Conservation (phyloP, 2,113 vertebrate genomes). For the Chionodraco myersi region DNA sequence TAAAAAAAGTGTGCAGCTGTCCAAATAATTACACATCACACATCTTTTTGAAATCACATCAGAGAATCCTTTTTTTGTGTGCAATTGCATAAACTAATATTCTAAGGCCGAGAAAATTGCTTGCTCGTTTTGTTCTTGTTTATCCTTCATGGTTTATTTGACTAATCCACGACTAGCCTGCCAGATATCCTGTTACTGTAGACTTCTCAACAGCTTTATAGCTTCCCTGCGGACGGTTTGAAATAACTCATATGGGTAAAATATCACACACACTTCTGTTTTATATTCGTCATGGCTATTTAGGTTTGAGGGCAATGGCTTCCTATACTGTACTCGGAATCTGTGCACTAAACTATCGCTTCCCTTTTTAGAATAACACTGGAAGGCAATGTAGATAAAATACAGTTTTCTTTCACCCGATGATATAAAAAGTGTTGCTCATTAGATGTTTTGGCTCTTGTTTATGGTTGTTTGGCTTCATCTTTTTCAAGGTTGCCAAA, state of each 20-base stretch:
- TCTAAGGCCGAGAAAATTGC: slow-evolving; percentile 33
- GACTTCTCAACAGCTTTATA: slow-evolving; percentile 15
- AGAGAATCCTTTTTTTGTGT: slow-evolving; percentile 15
- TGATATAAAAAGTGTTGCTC: slow-evolving; percentile 4
- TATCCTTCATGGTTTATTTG: slow-evolving; percentile 62
- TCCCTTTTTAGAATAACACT: background rate
- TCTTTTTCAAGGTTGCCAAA: slow-evolving; percentile 29
- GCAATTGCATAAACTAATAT: slow-evolving; percentile 37
- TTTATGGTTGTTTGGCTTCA: slow-evolving; percentile 16
- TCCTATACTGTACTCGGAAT: background rate
- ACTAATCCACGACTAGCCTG: slow-evolving; percentile 51
- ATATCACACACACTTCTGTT: slow-evolving; percentile 13
- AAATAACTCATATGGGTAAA: slow-evolving; percentile 15
- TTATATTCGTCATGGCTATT: slow-evolving; percentile 5
- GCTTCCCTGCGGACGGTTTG: slow-evolving; percentile 6
- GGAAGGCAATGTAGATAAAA: background rate
- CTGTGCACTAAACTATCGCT: background rate
- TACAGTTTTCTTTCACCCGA: slow-evolving; percentile 16
- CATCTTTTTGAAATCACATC: slow-evolving; percentile 37
- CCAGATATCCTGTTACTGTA: slow-evolving; percentile 10
- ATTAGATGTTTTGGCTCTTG: slow-evolving; percentile 11
- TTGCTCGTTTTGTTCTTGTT: slow-evolving; percentile 47
- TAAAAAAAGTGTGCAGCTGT: slow-evolving; percentile 43
- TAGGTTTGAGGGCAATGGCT: background rate
- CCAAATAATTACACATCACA: slow-evolving; percentile 41